Evolutionary conservation across 2,113 vertebrate species (phyloP).

Genomic region (Charadrius vociferus): DNA sequence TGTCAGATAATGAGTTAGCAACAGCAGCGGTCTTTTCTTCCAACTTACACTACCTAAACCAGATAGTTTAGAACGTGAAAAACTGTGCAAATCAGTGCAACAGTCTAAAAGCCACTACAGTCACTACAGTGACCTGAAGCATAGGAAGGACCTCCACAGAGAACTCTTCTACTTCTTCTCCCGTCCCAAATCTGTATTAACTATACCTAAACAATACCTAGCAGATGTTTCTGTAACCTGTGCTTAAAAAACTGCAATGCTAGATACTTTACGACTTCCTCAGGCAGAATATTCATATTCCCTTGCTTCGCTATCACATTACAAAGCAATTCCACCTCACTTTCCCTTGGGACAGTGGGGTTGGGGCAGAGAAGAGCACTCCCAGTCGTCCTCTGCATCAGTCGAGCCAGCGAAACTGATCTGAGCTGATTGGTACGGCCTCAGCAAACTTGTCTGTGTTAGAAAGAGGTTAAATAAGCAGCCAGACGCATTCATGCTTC

Average conservation of each 20-base stretch:
- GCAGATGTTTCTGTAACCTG: not conserved
- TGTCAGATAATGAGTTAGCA: not conserved
- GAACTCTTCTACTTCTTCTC: not conserved
- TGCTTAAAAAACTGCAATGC: not conserved
- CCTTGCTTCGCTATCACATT: not conserved
- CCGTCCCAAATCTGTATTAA: not conserved
- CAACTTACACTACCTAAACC: not conserved
- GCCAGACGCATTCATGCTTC: not conserved
- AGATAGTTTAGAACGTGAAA: not conserved
- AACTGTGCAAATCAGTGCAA: not conserved
- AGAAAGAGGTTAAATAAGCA: not conserved
- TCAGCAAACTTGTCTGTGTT: not conserved
- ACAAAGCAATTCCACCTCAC: not conserved
- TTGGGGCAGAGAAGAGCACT: not conserved
- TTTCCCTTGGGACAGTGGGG: not conserved
- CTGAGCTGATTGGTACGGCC: not conserved
- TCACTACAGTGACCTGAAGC: not conserved
- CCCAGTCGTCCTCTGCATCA: not conserved
- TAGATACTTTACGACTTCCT: not conserved
- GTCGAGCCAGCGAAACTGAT: accelerated
- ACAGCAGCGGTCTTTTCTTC: not conserved
- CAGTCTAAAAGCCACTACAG: not conserved
- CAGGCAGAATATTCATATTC: not conserved
- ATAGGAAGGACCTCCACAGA: not conserved
- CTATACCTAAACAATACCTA: not conserved